phyloP scores from a whole-genome alignment of 1,140 invertebrate species.

The Drosophila sp. region DNA sequence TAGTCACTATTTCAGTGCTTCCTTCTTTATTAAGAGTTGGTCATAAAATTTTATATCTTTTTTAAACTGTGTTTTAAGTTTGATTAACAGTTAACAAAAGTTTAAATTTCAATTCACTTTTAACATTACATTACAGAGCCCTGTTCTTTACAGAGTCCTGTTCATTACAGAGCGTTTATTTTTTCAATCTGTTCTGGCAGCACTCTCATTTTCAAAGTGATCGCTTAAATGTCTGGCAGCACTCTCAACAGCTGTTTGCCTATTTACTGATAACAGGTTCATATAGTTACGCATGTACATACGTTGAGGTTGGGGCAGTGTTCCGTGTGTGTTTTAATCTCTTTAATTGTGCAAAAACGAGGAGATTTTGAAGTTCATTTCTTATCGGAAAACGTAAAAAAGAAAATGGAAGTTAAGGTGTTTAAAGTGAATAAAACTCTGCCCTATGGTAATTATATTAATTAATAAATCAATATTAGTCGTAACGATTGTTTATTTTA shows the following conservation, averaged over 20 bases:
- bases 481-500: neutral
- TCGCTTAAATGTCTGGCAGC: conserved; percentile 50
- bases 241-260: conserved; percentile 48
- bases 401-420: conserved; percentile 46
- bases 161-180: no score
- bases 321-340: conserved; percentile 8
- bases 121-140: no score
- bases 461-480: neutral
- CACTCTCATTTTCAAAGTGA: neutral
- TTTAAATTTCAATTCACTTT: no score
- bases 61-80: no score
- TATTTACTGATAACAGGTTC: conserved; percentile 58
- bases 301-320: conserved; percentile 33
- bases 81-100: no score
- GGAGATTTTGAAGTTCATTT: neutral
- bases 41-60: no score
- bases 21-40: no score
- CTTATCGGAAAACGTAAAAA: conserved; percentile 24
- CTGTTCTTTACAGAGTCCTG: no score
- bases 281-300: conserved; percentile 31
- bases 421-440: conserved; percentile 67
- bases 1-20: no score
- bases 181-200: neutral
- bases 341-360: neutral
- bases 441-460: conserved; percentile 59